Percentiles rank a stretch among this genome's conserved stretches.
Conservation (phyloP, 1,140 invertebrate genomes). For the Oscheius sp. region DNA sequence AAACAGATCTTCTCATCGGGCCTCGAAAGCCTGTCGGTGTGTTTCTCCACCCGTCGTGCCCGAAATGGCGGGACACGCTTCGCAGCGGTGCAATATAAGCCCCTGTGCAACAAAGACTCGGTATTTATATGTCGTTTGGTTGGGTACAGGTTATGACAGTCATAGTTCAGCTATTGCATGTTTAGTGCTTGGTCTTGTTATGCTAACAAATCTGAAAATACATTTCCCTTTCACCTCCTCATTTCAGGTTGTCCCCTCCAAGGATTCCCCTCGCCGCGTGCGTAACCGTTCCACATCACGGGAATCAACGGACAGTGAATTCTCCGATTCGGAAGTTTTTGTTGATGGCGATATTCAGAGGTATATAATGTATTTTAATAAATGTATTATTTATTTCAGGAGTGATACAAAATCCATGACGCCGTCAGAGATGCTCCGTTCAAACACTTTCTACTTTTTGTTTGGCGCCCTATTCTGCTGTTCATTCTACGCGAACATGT, state of each 20-base stretch:
- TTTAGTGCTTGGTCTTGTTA: too few relatives aligned
- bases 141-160: background rate
- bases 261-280: background rate
- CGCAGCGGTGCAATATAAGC: conserved; percentile 2
- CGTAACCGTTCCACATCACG: background rate
- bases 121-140: background rate
- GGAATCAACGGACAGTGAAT: background rate
- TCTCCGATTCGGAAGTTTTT: background rate
- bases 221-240: background rate
- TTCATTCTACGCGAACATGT: conserved; percentile 60
- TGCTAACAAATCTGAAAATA: too few relatives aligned
- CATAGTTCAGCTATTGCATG: too few relatives aligned
- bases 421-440: conserved; percentile 47
- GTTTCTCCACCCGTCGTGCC: background rate
- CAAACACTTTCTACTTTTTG: conserved; percentile 55
- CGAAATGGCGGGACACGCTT: background rate
- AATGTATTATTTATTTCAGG: conserved; percentile 1
- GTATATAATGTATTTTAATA: background rate
- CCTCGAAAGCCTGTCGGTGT: background rate
- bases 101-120: background rate
- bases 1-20: conserved; percentile 19
- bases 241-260: background rate
- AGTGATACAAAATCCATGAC: conserved; percentile 15
- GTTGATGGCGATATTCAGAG: background rate
- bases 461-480: conserved; percentile 59